phyloP scores from a whole-genome alignment of 2,888 invertebrate species.

The Phyllotreta cruciferae region DNA sequence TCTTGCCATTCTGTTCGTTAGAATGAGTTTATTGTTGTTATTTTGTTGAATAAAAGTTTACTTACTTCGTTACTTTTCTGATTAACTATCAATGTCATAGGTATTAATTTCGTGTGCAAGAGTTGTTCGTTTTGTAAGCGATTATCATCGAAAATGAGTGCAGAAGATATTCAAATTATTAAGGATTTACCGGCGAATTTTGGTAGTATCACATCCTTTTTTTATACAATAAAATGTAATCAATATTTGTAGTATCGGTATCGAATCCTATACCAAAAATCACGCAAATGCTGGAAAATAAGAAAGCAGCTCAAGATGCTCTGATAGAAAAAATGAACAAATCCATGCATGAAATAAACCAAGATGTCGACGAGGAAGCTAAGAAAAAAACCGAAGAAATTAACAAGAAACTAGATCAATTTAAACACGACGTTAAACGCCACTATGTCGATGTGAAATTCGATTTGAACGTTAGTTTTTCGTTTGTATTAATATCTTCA shows the following conservation, averaged over 20 bases:
- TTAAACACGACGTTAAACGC: conserved; percentile 36
- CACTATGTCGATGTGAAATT: conserved; percentile 24
- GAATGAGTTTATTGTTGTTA: conserved; percentile 27
- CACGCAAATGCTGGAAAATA: conserved; percentile 38
- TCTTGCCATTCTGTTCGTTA: conserved; percentile 38
- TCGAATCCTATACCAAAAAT: conserved; percentile 38
- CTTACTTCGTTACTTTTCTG: no score
- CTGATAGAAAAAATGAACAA: conserved; percentile 39
- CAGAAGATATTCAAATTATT: conserved; percentile 21
- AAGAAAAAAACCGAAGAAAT: conserved; percentile 38
- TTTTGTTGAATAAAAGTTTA: conserved; percentile 27
- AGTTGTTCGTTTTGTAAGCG: no score
- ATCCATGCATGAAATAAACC: conserved; percentile 41
- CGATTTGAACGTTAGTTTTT: conserved; percentile 8
- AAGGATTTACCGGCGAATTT: conserved; percentile 29
- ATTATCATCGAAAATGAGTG: conserved; percentile 27
- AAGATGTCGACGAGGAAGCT: conserved; percentile 44
- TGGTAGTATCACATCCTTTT: conserved; percentile 34
- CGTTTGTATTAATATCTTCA: neutral
- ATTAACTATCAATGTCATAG: no score
- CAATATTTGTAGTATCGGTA: conserved; percentile 29
- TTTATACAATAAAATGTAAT: neutral
- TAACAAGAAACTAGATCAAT: conserved; percentile 32
- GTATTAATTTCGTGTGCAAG: no score
- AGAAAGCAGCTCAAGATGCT: conserved; percentile 41